Evolutionary conservation across 2,888 invertebrate genomes (phyloP).

Genomic region (Allacma fusca): DNA sequence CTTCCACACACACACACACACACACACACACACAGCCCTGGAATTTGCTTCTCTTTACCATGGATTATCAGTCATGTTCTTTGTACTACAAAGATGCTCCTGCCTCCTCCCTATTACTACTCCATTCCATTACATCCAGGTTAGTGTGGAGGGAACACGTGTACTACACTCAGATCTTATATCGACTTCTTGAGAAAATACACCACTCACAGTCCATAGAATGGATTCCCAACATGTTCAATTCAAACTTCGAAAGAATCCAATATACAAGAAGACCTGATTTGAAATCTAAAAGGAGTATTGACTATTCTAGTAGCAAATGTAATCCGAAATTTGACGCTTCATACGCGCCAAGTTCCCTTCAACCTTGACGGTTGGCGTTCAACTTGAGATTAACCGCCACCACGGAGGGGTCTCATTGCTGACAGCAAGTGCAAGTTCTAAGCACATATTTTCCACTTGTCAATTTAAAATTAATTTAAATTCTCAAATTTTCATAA

Average conservation of each 20-base stretch:
- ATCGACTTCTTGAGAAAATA: not conserved
- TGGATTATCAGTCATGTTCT: constrained; percentile 26
- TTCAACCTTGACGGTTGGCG: not conserved
- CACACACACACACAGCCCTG: not conserved
- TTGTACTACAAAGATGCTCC: not conserved
- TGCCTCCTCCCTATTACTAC: not conserved
- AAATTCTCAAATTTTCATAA: too few relatives aligned
- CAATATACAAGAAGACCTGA: constrained; percentile 48
- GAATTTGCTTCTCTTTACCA: constrained; percentile 15
- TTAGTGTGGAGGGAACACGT: not conserved
- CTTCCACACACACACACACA: not conserved
- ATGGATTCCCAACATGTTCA: constrained; percentile 48
- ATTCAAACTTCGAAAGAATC: constrained; percentile 46
- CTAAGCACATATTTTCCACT: too few relatives aligned
- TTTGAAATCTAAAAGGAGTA: constrained; percentile 48
- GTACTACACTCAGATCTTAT: not conserved
- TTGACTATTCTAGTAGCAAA: constrained; percentile 31
- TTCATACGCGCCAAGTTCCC: not conserved
- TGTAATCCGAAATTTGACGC: constrained; percentile 35
- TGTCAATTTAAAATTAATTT: too few relatives aligned
- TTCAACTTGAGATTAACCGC: too few relatives aligned
- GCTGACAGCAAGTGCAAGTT: too few relatives aligned
- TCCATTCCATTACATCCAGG: constrained; percentile 14
- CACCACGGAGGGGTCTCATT: too few relatives aligned
- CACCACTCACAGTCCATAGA: not conserved